Conservation (phyloP, 1,140 invertebrate species). For the Tetramorium parvispinum region DNA sequence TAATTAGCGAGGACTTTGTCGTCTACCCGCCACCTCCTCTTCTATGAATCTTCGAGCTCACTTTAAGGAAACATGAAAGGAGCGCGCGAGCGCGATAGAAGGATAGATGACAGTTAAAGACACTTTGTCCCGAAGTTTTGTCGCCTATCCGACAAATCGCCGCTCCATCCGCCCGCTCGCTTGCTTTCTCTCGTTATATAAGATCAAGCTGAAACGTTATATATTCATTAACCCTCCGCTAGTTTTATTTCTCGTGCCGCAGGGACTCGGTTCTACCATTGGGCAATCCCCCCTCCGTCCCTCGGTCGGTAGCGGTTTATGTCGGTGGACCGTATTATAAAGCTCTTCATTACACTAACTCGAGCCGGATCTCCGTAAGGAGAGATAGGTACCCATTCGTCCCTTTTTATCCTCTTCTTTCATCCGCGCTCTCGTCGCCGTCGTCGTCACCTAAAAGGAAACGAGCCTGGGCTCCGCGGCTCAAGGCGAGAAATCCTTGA, state of each 20-base stretch:
- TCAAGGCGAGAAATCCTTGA: constrained; percentile 77
- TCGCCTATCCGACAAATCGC: constrained; percentile 38
- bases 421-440: constrained; percentile 67
- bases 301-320: constrained; percentile 61
- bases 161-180: constrained; percentile 33
- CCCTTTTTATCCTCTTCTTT: constrained; percentile 74
- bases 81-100: not conserved
- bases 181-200: constrained; percentile 63
- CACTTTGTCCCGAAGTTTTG: constrained; percentile 59
- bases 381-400: constrained; percentile 67
- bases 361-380: constrained; percentile 66
- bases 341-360: constrained; percentile 78
- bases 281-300: constrained; percentile 26
- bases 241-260: constrained; percentile 66
- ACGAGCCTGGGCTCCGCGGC: constrained; percentile 66
- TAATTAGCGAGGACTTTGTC: constrained; percentile 66
- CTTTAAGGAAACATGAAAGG: constrained; percentile 56
- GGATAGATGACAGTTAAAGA: constrained; percentile 32
- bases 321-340: constrained; percentile 71
- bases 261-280: not conserved
- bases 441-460: constrained; percentile 76
- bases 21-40: constrained; percentile 46
- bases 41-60: constrained; percentile 54
- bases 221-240: constrained; percentile 72
- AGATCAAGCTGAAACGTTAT: constrained; percentile 75